Base-by-base conservation (phyloP, 2,888 invertebrate species). In the Acleris laterana region DNA sequence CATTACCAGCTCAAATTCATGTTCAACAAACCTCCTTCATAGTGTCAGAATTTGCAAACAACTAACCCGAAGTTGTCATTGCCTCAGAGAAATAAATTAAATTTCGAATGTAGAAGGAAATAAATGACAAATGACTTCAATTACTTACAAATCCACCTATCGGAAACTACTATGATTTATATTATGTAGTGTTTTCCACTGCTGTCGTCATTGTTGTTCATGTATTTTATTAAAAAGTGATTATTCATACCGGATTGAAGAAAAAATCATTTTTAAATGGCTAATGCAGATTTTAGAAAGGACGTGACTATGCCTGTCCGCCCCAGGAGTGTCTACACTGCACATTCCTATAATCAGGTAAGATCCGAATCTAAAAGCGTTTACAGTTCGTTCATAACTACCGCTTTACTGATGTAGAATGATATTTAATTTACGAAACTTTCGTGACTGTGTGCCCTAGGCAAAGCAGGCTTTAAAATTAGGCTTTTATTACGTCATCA, bases 251-350 rank as follows among this genome's bases (percentile, higher is more conserved):
- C 82, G 84, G 80, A 83, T 82, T 80, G 85, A 84, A 84, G 83
- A 83, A 82, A 83, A 84, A 86, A 79, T 84, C 83, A 84, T 87
- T 82, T 82, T 83, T 85, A 81, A 85, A 93, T 93, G 93, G 91
- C 92, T 80, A 90, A 82, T 77, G 78, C 90, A 82, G 93, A 93
- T 81, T 92, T 88, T 85, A 85, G 93, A 77, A 93, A 93, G 77
- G 92, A 93, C 72, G 85, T 84, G 70, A 81, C 82, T 67, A 88
- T 92, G 81, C 90, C 94, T 44, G 93, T 94, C 73, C 93, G 95
- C 71, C 95, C 95, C 11, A 93, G 95, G 74, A 95, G 95, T 84
- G 94, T 95, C 63, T 95, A 95, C 77, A 95, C 95, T 55, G 94
- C 95, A 63, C 95, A 95, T 82, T 95, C 95, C 55, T 95, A 95